A percentile compares a stretch with the other conserved stretches of the same genome.
Conservation (phyloP, 64 coral and sea anemone species). For the Porites australiensis region DNA sequence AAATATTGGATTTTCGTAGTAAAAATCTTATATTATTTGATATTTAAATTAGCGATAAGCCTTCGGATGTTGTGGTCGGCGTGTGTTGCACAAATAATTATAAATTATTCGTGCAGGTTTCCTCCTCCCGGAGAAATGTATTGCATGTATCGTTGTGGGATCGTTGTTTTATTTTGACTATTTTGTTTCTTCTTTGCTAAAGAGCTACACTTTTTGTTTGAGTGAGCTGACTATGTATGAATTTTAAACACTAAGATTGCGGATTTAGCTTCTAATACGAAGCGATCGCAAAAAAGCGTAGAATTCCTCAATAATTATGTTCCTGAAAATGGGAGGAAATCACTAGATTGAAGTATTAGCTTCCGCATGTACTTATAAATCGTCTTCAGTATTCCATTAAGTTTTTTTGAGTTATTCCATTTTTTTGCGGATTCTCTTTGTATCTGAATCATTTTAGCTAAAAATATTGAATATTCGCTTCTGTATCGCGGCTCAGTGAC, state of each 20-base stretch:
- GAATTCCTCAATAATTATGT: no score
- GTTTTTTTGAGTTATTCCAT: background rate
- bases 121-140: no score
- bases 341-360: background rate
- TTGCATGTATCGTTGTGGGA: background rate
- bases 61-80: background rate
- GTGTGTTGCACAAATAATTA: background rate
- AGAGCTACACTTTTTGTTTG: background rate
- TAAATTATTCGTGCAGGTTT: background rate
- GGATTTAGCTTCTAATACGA: no score
- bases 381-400: background rate
- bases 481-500: no score
- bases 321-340: background rate
- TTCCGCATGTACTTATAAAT: background rate
- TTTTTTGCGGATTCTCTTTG: no score
- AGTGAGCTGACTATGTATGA: background rate
- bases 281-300: no score
- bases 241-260: no score
- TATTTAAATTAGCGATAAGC: constrained; percentile 13
- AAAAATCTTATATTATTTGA: constrained; percentile 33
- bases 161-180: background rate
- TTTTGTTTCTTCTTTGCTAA: background rate
- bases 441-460: background rate
- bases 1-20: background rate
- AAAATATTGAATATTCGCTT: background rate